These are phyloP conservation scores for Hyperoplus immaculatus DNA, from an alignment of 2,797 vertebrate species.

Conservation along the genomic window DNA sequence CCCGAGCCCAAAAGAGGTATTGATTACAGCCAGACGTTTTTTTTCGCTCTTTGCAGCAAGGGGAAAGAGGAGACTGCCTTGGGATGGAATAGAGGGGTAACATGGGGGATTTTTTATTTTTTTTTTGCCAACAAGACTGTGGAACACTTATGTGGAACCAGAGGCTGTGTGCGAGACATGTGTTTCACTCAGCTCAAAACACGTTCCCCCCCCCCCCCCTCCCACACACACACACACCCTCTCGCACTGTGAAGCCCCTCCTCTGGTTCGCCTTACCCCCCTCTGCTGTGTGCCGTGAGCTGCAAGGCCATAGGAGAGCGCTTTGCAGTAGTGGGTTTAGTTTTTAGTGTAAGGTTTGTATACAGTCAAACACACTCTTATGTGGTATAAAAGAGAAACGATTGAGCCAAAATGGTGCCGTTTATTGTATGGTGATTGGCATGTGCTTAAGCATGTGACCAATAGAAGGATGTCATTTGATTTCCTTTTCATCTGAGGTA, in stretches of 20 bases:
- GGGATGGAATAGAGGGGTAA: slow-evolving; percentile 37
- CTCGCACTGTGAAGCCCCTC: slow-evolving; percentile 41
- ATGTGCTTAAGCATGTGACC: neutral
- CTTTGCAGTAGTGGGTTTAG: neutral
- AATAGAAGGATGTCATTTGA: neutral
- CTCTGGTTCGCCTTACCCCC: slow-evolving; percentile 29
- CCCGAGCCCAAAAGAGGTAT: slow-evolving; percentile 61
- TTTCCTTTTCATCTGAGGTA: neutral
- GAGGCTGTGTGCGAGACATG: slow-evolving; percentile 34
- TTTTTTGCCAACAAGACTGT: slow-evolving; percentile 48
- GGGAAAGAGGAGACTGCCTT: slow-evolving; percentile 31
- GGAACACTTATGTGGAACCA: slow-evolving; percentile 52
- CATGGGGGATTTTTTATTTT: slow-evolving; percentile 39
- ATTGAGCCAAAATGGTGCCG: neutral
- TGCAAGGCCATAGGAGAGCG: neutral
- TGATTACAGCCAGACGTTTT: slow-evolving; percentile 62
- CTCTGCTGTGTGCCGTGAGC: slow-evolving; percentile 27
- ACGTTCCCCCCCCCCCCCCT: slow-evolving; percentile 19
- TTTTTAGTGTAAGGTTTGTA: neutral
- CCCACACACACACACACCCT: too few relatives aligned
- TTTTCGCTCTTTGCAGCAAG: slow-evolving; percentile 27
- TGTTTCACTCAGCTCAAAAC: slow-evolving; percentile 67
- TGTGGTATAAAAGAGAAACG: neutral
- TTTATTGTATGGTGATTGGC: too few relatives aligned
- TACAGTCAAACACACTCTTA: neutral